These are phyloP conservation scores for Andrena cerasifolii DNA, from an alignment of 1,140 invertebrate genomes.

Conservation along the genomic window DNA sequence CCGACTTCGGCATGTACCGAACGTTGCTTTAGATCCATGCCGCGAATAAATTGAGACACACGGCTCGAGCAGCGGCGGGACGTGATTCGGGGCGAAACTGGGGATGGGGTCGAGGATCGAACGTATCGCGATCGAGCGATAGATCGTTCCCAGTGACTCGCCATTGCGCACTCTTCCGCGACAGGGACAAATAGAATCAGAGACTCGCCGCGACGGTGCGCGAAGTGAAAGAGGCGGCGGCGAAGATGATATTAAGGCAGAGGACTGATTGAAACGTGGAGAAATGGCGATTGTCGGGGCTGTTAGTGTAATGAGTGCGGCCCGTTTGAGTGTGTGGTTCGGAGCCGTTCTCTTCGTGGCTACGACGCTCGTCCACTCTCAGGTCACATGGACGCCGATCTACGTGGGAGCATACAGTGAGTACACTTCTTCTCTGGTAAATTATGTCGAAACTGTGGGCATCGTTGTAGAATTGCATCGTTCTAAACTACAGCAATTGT, in stretches of 20 bases:
- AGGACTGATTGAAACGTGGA: slow-evolving; percentile 69
- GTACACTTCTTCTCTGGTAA: slow-evolving; percentile 66
- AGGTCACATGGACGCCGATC: slow-evolving; percentile 80
- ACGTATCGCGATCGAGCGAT: not conserved
- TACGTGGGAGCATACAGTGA: slow-evolving; percentile 78
- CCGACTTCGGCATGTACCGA: not conserved
- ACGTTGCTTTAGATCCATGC: too few relatives aligned
- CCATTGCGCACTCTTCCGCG: not conserved
- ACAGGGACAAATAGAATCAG: not conserved
- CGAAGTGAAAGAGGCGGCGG: not conserved
- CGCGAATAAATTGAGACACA: too few relatives aligned
- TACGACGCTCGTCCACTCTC: slow-evolving; percentile 71
- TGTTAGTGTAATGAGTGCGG: slow-evolving; percentile 68
- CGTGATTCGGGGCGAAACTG: not conserved
- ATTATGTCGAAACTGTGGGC: too few relatives aligned
- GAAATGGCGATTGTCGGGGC: slow-evolving; percentile 72
- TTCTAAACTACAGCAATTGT: not conserved
- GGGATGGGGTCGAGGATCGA: not conserved
- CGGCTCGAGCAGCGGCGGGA: not conserved
- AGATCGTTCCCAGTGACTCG: not conserved
- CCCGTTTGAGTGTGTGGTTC: slow-evolving; percentile 72
- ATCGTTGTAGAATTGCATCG: too few relatives aligned
- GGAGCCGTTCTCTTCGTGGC: slow-evolving; percentile 69
- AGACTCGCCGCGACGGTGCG: not conserved
- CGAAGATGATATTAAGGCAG: slow-evolving; percentile 77